Evolutionary conservation across 2,797 vertebrate genomes (phyloP).

Genomic region (Varecia variegata): DNA sequence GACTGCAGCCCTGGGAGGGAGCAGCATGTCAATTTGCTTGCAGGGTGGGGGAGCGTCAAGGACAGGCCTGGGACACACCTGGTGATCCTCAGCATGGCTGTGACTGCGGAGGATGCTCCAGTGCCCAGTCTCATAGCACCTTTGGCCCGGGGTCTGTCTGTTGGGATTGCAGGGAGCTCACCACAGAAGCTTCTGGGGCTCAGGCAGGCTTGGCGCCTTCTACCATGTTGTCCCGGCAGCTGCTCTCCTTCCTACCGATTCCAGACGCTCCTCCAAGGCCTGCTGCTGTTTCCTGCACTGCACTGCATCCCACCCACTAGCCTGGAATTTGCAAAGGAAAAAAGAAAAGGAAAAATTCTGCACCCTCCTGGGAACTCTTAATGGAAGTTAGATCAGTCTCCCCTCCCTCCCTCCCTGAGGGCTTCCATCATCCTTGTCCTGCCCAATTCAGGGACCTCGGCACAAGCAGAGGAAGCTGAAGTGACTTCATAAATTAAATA

Average conservation of each 20-base stretch:
- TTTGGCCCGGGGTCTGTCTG: not conserved
- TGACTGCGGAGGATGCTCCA: accelerated
- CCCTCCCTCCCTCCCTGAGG: not conserved
- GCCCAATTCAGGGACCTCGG: not conserved
- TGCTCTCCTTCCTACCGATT: too few species aligned
- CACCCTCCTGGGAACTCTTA: too few species aligned
- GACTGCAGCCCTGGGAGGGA: not conserved
- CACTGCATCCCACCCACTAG: not conserved
- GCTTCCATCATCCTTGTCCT: not conserved
- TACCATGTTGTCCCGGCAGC: accelerated
- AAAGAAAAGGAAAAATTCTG: not conserved
- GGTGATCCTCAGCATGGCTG: not conserved
- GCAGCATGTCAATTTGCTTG: not conserved
- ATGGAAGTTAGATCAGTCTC: not conserved
- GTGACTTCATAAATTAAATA: slow-evolving; percentile 53
- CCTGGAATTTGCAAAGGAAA: not conserved
- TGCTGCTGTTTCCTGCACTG: not conserved
- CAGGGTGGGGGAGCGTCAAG: not conserved
- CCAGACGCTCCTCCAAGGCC: not conserved
- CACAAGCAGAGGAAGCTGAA: not conserved
- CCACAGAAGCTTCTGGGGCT: not conserved
- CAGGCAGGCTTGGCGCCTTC: not conserved
- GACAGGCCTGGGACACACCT: not conserved
- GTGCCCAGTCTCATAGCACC: not conserved
- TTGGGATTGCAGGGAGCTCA: not conserved